Conservation (phyloP, 2,797 vertebrate species). For the Pelodytes ibericus region DNA sequence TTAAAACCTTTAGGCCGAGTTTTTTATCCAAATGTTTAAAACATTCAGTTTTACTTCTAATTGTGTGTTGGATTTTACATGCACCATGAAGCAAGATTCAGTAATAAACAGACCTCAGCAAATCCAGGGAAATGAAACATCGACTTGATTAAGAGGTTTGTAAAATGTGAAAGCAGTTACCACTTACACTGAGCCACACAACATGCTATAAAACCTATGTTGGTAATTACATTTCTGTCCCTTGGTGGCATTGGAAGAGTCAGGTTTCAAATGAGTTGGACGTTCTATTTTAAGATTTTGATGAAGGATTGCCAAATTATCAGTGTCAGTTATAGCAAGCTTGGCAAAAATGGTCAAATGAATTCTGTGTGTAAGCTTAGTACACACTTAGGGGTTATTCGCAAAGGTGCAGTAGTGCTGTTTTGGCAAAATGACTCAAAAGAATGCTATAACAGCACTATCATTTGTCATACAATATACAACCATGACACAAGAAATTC, state of each 20-base stretch:
- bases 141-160: slow-evolving; percentile 18
- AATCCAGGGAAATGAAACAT: slow-evolving; percentile 13
- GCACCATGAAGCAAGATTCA: background rate
- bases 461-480: too few relatives aligned
- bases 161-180: slow-evolving; percentile 5
- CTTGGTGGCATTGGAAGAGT: background rate
- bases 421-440: background rate
- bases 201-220: slow-evolving; percentile 9
- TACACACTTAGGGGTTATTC: background rate
- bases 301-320: background rate
- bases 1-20: too few relatives aligned
- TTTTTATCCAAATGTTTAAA: too few relatives aligned
- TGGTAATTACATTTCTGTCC: background rate
- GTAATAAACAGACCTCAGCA: slow-evolving; percentile 22
- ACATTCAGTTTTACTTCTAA: too few relatives aligned
- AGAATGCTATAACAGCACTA: too few relatives aligned
- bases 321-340: background rate
- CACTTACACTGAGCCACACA: background rate
- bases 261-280: background rate
- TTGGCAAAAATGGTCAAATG: background rate
- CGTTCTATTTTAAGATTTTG: background rate
- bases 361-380: background rate
- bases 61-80: too few relatives aligned
- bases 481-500: too few relatives aligned
- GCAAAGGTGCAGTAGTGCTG: background rate